These are phyloP conservation scores for Spilosoma lubricipeda DNA, from an alignment of 2,888 invertebrate species.

Conservation along the genomic window DNA sequence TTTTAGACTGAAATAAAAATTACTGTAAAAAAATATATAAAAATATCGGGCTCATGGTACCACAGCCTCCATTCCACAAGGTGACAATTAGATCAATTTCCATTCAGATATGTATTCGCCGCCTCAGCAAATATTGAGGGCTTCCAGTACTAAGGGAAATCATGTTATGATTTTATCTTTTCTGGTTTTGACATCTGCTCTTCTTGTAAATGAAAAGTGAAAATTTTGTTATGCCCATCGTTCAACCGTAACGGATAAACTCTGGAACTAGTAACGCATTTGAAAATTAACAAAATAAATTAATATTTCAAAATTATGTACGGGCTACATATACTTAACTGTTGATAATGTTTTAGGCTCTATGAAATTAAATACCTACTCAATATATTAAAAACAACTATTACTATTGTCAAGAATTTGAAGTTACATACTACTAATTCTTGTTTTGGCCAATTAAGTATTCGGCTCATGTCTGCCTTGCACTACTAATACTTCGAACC, in stretches of 20 bases:
- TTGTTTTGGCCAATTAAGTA: slow-evolving; percentile 10
- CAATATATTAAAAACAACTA: not conserved
- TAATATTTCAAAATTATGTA: not conserved
- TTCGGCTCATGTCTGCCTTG: slow-evolving; percentile 5
- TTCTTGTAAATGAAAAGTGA: not conserved
- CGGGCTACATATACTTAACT: not conserved
- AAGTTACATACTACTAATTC: not conserved
- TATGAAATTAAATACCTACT: not conserved
- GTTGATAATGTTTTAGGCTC: not conserved
- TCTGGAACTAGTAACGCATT: not conserved
- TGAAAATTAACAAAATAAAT: not conserved
- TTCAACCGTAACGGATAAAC: not conserved
- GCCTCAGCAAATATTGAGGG: not conserved
- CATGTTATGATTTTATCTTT: not conserved
- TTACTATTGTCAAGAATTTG: not conserved
- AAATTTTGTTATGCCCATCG: not conserved
- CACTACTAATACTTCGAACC: slow-evolving; percentile 14
- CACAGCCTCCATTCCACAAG: not conserved
- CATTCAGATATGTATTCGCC: not conserved
- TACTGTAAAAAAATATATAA: not conserved
- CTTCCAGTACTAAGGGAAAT: not conserved
- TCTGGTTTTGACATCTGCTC: not conserved
- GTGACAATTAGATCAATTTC: slow-evolving; percentile 18
- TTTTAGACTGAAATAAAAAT: not conserved
- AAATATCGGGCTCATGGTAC: not conserved